phyloP scores from a whole-genome alignment of 1,140 invertebrate genomes.

The Pseudomyrmex sp. region DNA sequence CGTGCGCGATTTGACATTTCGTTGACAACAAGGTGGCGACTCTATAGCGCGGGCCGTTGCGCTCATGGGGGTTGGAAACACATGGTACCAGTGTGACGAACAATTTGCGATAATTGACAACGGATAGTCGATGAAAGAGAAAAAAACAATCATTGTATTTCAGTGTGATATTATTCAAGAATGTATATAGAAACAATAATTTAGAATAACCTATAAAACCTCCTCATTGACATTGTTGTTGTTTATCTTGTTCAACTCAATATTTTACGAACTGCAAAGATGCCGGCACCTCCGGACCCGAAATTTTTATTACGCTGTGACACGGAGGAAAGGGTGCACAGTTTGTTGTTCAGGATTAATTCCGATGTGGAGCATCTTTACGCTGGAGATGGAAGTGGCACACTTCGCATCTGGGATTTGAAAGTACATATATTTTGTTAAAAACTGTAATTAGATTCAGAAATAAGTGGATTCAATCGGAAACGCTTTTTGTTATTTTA shows the following conservation, averaged over 20 bases:
- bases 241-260: constrained; percentile 19
- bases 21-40: too few species aligned
- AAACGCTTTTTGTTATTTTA: constrained; percentile 66
- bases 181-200: neutral
- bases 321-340: constrained; percentile 88
- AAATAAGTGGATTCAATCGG: constrained; percentile 29
- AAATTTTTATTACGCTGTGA: constrained; percentile 88
- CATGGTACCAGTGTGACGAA: too few species aligned
- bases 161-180: too few species aligned
- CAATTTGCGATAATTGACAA: too few species aligned
- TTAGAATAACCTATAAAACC: neutral
- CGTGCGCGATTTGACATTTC: too few species aligned
- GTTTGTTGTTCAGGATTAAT: constrained; percentile 87
- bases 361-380: constrained; percentile 87
- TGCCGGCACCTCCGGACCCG: constrained; percentile 86
- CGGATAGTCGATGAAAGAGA: too few species aligned
- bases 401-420: constrained; percentile 90
- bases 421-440: constrained; percentile 84
- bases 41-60: too few species aligned
- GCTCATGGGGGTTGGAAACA: too few species aligned
- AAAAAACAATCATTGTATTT: too few species aligned
- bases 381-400: constrained; percentile 89
- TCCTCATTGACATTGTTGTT: neutral
- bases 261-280: constrained; percentile 15
- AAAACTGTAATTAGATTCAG: neutral